A percentile compares a stretch with the other conserved stretches of the same genome.
Evolutionary conservation across 53 echinoderm and acorn worm genomes (phyloP).

Genomic region (Mesocentrotus franciscanus): DNA sequence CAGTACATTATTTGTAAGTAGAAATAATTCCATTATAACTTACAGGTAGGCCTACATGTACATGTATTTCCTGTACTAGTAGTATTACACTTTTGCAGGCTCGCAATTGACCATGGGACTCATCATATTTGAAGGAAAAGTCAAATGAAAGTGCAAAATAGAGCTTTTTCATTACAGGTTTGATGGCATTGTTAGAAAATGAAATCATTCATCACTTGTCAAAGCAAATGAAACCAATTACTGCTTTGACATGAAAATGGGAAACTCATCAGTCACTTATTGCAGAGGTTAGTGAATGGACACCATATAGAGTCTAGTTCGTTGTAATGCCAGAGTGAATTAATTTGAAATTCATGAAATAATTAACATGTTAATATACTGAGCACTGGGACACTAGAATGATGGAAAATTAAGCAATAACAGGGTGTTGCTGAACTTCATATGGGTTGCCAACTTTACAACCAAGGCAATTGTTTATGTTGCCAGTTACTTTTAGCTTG

Average conservation of each 20-base stretch:
- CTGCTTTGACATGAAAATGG: neutral
- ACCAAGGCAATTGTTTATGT: no score
- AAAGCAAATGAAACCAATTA: conserved; percentile 32
- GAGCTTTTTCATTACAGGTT: neutral
- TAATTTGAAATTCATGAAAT: neutral
- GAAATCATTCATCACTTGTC: conserved; percentile 10
- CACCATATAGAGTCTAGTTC: neutral
- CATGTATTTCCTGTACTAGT: no score
- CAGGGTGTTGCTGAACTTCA: no score
- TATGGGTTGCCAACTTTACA: no score
- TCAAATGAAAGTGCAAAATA: neutral
- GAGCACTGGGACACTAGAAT: neutral
- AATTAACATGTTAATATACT: neutral
- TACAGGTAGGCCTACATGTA: no score
- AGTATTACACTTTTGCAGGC: no score
- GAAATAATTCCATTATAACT: no score
- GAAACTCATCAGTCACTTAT: conserved; percentile 34
- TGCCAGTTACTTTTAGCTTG: no score
- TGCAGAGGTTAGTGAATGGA: neutral
- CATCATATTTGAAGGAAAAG: neutral
- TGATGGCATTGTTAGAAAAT: neutral
- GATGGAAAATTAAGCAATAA: neutral
- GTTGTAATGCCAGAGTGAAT: neutral
- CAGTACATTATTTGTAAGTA: no score
- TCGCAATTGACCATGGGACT: no score